Evolutionary conservation across 1,140 invertebrate species (phyloP).

Genomic region (Apis cerana): DNA sequence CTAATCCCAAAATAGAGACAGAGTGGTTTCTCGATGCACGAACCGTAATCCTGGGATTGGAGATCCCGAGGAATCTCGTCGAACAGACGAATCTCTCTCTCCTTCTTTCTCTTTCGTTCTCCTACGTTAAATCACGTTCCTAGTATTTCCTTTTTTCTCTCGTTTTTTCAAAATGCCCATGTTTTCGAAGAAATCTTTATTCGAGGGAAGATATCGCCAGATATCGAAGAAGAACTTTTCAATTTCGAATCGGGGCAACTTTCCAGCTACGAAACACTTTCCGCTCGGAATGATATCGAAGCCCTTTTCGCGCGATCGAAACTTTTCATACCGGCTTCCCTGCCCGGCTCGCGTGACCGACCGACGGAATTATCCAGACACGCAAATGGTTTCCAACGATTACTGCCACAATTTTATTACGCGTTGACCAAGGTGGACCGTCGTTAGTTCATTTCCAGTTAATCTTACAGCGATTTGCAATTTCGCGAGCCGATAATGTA

Average conservation of each 20-base stretch:
- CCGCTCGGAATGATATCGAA: slow-evolving; percentile 49
- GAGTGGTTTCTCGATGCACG: neutral
- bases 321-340: slow-evolving; percentile 46
- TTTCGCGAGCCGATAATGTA: neutral
- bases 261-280: slow-evolving; percentile 47
- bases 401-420: slow-evolving; percentile 4
- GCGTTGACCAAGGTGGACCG: neutral
- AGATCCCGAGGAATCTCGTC: no score
- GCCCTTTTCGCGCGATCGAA: slow-evolving; percentile 53
- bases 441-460: no score
- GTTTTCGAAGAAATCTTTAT: slow-evolving; percentile 14
- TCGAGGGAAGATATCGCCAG: slow-evolving; percentile 13
- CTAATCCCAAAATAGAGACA: slow-evolving; percentile 38
- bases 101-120: neutral
- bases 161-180: neutral
- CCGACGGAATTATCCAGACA: slow-evolving; percentile 20
- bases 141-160: no score
- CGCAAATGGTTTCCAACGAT: slow-evolving; percentile 33
- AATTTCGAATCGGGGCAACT: slow-evolving; percentile 34
- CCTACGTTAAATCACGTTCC: slow-evolving; percentile 1
- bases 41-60: neutral
- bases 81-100: neutral
- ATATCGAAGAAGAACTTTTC: slow-evolving; percentile 53
- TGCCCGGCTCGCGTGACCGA: slow-evolving; percentile 39
- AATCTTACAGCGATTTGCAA: no score